Conservation (phyloP, 2,888 invertebrate species). For the Amphimallon solstitiale region DNA sequence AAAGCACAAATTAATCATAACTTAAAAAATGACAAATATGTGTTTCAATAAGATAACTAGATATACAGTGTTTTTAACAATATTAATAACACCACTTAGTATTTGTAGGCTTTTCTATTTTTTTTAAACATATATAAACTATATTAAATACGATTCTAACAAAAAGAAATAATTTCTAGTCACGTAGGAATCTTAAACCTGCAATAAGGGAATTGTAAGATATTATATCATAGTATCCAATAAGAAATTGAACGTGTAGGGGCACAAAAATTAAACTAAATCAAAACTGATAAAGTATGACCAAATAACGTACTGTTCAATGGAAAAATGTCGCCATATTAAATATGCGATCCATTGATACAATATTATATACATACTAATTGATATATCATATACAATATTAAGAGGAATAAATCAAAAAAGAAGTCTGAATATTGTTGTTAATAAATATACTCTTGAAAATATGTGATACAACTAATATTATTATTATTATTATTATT, state of each 20-base stretch:
- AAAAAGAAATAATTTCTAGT: conserved; percentile 13
- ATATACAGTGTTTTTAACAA: too few relatives aligned
- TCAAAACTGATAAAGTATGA: conserved; percentile 40
- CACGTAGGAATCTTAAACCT: conserved; percentile 7
- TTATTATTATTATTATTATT: too few relatives aligned
- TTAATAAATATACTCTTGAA: conserved; percentile 52
- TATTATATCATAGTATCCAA: conserved; percentile 35
- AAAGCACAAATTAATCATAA: too few relatives aligned
- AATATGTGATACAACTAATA: conserved; percentile 55
- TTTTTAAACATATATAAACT: too few relatives aligned
- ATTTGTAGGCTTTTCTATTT: too few relatives aligned
- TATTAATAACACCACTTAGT: too few relatives aligned
- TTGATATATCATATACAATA: conserved; percentile 38
- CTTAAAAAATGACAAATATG: too few relatives aligned
- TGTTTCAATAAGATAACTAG: too few relatives aligned
- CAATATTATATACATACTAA: conserved; percentile 5
- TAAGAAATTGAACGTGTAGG: conserved; percentile 39
- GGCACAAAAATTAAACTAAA: conserved; percentile 49
- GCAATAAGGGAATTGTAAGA: conserved; percentile 17
- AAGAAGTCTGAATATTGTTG: conserved; percentile 57
- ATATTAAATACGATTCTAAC: too few relatives aligned
- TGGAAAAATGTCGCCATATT: conserved; percentile 44
- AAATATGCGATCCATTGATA: conserved; percentile 48
- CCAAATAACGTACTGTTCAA: conserved; percentile 50
- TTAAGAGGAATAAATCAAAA: conserved; percentile 26